Percentiles rank a stretch among this genome's conserved stretches.
These are phyloP conservation scores for Odontamblyopus lacepedii DNA, from an alignment of 2,797 vertebrate species.

Conservation along the genomic window DNA sequence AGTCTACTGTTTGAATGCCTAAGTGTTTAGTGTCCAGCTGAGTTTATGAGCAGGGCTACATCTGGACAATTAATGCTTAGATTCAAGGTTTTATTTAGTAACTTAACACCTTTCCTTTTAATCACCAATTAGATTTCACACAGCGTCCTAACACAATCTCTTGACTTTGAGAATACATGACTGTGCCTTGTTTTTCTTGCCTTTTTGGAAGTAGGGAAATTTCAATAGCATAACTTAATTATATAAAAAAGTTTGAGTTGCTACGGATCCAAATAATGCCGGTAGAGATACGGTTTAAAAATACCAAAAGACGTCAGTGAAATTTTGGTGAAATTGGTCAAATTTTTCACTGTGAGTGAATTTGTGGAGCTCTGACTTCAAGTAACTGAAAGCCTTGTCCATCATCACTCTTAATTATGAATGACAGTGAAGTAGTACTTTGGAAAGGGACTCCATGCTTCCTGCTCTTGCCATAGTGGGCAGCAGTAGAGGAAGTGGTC, in stretches of 20 bases:
- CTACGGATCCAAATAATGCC: background rate
- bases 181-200: too few species aligned
- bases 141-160: background rate
- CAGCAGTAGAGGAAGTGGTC: constrained; percentile 45
- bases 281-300: background rate
- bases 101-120: constrained; percentile 15
- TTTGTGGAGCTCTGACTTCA: background rate
- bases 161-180: background rate
- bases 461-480: constrained; percentile 21
- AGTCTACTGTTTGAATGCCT: background rate
- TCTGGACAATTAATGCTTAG: background rate
- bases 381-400: background rate
- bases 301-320: background rate
- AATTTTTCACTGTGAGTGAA: too few species aligned
- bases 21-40: constrained; percentile 1
- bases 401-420: background rate
- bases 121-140: background rate
- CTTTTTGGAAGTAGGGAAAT: too few species aligned
- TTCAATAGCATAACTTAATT: background rate
- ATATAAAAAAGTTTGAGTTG: background rate
- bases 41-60: background rate
- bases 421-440: constrained; percentile 1
- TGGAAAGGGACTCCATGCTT: constrained; percentile 19
- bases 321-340: too few species aligned
- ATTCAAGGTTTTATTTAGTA: constrained; percentile 12